Evolutionary conservation across 2,888 invertebrate species (phyloP).

Genomic region (Mythimna lalbum): DNA sequence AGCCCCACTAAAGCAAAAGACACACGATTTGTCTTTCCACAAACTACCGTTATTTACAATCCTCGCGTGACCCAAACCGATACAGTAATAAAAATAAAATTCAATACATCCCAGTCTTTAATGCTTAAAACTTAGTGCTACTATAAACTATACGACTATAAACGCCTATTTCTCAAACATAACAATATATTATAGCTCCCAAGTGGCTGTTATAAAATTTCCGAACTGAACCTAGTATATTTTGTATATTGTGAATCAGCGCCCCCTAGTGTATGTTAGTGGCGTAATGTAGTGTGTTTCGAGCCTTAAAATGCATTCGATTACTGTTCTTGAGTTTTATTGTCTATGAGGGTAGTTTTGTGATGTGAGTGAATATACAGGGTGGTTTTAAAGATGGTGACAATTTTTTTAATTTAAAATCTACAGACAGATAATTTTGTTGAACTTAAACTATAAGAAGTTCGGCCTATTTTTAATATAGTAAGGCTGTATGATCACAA

Average conservation of each 20-base stretch:
- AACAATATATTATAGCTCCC: constrained; percentile 58
- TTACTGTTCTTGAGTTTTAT: constrained; percentile 12
- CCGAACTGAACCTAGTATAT: constrained; percentile 47
- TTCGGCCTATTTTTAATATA: too few relatives aligned
- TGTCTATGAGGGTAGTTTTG: constrained; percentile 7
- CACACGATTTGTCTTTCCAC: constrained; percentile 20
- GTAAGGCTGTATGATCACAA: too few relatives aligned
- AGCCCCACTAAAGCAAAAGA: neutral
- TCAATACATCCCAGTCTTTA: constrained; percentile 47
- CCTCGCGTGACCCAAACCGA: constrained; percentile 37
- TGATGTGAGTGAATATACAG: neutral
- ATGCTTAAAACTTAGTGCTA: constrained; percentile 54
- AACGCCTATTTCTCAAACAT: constrained; percentile 60
- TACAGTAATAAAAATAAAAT: constrained; percentile 45
- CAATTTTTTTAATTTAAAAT: neutral
- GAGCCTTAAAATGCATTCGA: constrained; percentile 36
- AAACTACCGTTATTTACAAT: constrained; percentile 36
- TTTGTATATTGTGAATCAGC: constrained; percentile 48
- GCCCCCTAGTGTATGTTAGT: constrained; percentile 45
- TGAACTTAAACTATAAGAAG: too few relatives aligned
- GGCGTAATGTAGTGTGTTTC: constrained; percentile 41
- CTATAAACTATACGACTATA: constrained; percentile 56
- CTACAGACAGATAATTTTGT: neutral
- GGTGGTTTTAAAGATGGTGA: neutral
- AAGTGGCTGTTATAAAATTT: constrained; percentile 56